These are phyloP conservation scores for Lepus europaeus DNA, from an alignment of 2,113 vertebrate genomes.

Conservation along the genomic window DNA sequence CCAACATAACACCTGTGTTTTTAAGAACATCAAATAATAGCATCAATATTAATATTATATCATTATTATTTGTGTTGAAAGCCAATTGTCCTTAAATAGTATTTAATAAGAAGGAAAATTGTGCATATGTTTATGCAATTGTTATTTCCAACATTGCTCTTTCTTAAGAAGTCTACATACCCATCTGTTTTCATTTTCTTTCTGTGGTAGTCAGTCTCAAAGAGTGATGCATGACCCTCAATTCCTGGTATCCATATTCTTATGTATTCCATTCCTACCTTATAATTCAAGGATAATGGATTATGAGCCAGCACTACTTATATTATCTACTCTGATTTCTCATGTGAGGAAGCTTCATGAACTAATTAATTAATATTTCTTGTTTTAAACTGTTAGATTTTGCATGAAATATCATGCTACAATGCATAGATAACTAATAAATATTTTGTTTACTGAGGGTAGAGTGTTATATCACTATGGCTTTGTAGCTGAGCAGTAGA, in stretches of 20 bases:
- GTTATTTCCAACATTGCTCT: background rate
- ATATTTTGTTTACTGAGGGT: background rate
- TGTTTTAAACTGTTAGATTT: background rate
- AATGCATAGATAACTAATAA: background rate
- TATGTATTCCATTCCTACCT: background rate
- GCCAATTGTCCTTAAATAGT: background rate
- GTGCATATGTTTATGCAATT: background rate
- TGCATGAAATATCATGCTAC: background rate
- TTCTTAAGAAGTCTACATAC: background rate
- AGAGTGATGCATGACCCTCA: background rate
- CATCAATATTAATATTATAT: background rate
- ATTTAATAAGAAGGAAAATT: background rate
- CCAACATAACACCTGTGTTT: background rate
- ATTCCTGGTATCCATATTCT: background rate
- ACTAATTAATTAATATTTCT: background rate
- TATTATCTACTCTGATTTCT: background rate
- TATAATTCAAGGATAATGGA: background rate
- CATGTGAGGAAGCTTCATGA: background rate
- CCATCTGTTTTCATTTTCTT: background rate
- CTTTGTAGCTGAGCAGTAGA: background rate
- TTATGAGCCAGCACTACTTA: background rate
- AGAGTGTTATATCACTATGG: background rate
- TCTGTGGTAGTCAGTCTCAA: background rate
- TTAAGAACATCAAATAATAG: background rate
- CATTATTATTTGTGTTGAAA: background rate